These are phyloP conservation scores for Pterocles burchelli DNA, from an alignment of 2,113 vertebrate genomes.

Conservation along the genomic window DNA sequence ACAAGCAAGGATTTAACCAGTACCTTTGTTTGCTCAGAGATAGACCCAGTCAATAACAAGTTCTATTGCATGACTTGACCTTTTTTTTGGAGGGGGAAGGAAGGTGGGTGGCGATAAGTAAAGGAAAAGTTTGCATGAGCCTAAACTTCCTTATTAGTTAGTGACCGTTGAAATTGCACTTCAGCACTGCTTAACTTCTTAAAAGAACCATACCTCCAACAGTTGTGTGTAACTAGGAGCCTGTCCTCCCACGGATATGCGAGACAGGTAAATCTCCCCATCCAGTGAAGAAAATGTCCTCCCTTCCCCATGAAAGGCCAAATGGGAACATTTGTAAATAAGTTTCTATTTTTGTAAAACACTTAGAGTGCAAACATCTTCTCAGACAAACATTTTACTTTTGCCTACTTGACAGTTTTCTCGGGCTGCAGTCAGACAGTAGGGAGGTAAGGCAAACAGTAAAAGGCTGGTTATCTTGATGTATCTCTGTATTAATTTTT, in stretches of 20 bases:
- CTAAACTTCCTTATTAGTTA: constrained; percentile 44
- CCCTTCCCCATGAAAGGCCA: constrained; percentile 47
- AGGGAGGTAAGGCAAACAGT: neutral
- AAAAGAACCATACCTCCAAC: neutral
- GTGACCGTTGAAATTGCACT: constrained; percentile 9
- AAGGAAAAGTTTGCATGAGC: constrained; percentile 43
- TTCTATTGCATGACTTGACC: neutral
- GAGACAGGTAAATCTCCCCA: constrained; percentile 6
- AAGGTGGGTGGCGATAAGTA: constrained; percentile 26
- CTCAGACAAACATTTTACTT: constrained; percentile 24
- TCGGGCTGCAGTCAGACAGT: neutral
- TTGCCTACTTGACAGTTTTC: constrained; percentile 1
- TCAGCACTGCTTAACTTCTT: neutral
- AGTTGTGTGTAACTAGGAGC: neutral
- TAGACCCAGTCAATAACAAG: neutral
- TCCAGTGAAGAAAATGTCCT: constrained; percentile 5
- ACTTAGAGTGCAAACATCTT: neutral
- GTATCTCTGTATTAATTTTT: constrained; percentile 16
- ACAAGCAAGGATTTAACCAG: neutral
- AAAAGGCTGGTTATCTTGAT: constrained; percentile 1
- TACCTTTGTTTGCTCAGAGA: neutral
- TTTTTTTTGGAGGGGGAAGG: constrained; percentile 38
- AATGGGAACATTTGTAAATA: constrained; percentile 59
- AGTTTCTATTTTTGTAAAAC: constrained; percentile 23
- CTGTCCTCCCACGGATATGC: neutral